Evolutionary conservation across 1,140 invertebrate genomes (phyloP).

Genomic region (Hesperophylax magnus): DNA sequence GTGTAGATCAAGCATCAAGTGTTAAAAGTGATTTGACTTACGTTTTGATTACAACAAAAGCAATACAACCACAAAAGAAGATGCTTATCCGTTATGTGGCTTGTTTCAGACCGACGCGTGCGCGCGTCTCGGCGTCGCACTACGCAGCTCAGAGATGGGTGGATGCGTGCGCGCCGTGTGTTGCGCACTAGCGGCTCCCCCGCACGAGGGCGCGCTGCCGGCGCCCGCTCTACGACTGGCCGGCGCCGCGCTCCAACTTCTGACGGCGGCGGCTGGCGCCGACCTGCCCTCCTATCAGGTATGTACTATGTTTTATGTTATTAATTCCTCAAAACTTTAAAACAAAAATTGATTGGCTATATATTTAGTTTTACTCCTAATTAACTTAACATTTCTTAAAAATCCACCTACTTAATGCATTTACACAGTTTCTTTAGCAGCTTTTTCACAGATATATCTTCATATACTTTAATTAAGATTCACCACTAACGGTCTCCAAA

Average conservation of each 20-base stretch:
- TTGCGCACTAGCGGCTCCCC: conserved; percentile 42
- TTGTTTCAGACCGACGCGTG: conserved; percentile 43
- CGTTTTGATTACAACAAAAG: no score
- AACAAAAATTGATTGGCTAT: no score
- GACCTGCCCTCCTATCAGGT: conserved; percentile 52
- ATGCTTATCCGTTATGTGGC: no score
- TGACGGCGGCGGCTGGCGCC: conserved; percentile 42
- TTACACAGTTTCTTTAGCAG: neutral
- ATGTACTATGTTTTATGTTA: neutral
- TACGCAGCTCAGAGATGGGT: conserved; percentile 49
- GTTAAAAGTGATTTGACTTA: no score
- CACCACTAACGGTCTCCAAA: no score
- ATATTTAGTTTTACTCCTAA: no score
- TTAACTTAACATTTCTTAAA: no score
- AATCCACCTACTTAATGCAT: no score
- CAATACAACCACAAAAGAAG: no score
- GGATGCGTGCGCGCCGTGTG: conserved; percentile 47
- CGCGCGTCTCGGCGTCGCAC: conserved; percentile 30
- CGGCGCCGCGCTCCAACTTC: conserved; percentile 39
- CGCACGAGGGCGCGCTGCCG: neutral
- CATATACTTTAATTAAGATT: no score
- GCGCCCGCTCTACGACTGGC: conserved; percentile 42
- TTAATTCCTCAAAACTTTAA: no score
- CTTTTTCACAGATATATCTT: neutral
- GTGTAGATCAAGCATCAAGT: no score